Conservation (phyloP, 2,797 vertebrate species). For the Taenioides sp. region DNA sequence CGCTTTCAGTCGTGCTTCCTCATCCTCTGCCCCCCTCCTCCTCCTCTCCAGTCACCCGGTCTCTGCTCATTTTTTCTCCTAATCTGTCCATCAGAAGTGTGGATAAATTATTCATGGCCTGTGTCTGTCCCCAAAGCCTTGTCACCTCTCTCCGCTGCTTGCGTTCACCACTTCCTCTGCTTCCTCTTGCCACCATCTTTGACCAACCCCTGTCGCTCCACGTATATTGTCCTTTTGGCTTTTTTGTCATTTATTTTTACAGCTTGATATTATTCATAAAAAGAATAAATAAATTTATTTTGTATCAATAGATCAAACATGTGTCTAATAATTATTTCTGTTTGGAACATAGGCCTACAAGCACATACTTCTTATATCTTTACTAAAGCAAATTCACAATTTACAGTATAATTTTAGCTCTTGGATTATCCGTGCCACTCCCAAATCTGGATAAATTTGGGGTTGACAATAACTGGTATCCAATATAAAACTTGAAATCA, state of each 20-base stretch:
- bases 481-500: background rate
- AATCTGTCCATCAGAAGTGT: constrained; percentile 84
- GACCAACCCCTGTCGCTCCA: constrained; percentile 19
- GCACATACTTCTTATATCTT: background rate
- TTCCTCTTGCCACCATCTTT: constrained; percentile 51
- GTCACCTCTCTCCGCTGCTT: constrained; percentile 79
- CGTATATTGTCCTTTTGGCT: background rate
- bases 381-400: background rate
- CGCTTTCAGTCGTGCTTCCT: constrained; percentile 65
- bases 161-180: constrained; percentile 69
- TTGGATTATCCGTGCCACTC: background rate
- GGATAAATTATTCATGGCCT: constrained; percentile 84
- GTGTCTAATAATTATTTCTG: no score
- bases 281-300: background rate
- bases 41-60: constrained; percentile 51
- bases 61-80: constrained; percentile 78
- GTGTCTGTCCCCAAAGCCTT: constrained; percentile 80
- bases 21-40: constrained; percentile 6
- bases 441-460: background rate
- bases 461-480: background rate
- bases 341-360: no score
- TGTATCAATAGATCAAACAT: no score
- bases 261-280: background rate
- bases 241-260: constrained; percentile 4
- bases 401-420: background rate